A percentile compares a stretch with the other conserved stretches of the same genome.
phyloP scores from a whole-genome alignment of 1,140 invertebrate species.

The Hermetia illucens region DNA sequence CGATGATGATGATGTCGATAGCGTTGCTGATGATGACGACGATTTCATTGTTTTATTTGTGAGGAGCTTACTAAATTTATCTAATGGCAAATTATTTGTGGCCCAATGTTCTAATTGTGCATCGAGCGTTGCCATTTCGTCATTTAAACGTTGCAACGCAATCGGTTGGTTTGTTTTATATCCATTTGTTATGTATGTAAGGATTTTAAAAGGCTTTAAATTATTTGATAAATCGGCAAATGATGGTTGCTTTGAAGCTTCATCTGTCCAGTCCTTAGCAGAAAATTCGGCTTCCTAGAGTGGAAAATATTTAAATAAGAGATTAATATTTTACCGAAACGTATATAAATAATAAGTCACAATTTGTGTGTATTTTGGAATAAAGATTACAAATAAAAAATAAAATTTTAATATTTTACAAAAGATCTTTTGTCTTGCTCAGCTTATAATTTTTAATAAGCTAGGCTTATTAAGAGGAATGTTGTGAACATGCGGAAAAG shows the following conservation, averaged over 20 bases:
- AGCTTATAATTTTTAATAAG: no score
- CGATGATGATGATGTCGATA: constrained; percentile 13
- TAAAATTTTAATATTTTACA: no score
- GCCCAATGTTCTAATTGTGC: constrained; percentile 32
- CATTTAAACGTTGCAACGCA: constrained; percentile 22
- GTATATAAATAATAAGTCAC: no score
- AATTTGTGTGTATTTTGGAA: no score
- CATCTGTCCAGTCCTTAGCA: constrained; percentile 34
- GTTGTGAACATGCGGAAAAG: no score
- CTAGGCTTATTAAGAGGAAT: no score
- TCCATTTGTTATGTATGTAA: constrained; percentile 33
- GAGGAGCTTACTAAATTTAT: constrained; percentile 27
- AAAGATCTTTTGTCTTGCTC: no score
- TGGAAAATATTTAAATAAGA: neutral
- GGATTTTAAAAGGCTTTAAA: constrained; percentile 32
- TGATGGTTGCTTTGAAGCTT: constrained; percentile 27
- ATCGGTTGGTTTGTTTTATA: constrained; percentile 28
- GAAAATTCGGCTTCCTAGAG: constrained; percentile 34
- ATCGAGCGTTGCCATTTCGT: constrained; percentile 31
- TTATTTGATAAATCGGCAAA: constrained; percentile 35
- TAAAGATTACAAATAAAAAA: no score
- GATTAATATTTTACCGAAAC: no score
- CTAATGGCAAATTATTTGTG: constrained; percentile 25
- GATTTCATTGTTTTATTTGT: constrained; percentile 27
- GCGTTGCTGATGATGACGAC: constrained; percentile 13